Evolutionary conservation across 1,140 invertebrate genomes (phyloP), one percentile per base, ranked within the genome.

Genomic region (Chrysomallon squamiferum): DNA sequence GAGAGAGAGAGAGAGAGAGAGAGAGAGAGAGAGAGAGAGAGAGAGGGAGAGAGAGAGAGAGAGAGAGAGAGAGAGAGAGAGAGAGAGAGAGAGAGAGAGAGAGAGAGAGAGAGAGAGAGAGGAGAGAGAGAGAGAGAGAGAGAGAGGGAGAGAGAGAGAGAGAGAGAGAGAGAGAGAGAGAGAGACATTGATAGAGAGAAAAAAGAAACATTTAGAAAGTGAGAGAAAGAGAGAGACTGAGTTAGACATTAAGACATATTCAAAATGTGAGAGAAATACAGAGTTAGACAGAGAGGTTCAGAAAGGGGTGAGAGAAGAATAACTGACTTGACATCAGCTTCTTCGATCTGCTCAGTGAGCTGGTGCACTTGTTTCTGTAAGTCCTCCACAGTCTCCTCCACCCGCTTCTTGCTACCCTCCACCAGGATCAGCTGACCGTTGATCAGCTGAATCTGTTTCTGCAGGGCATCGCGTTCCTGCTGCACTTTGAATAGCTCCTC

Each of bases 401-500:
- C 56, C 30, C 78, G 65, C 64, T 77, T 77, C 54, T 82, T 80
- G 72, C 77, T 78, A 32, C 77, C 71, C 58, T 82, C 80, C n/a
- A 77, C 68, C 52, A 82, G 63, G 5, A 69, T 57, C 43, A 82
- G 62, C 63, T 80, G 77, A 11, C 78, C 77, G 57, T 77, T 77
- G 5, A 82, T 66, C 2, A 79, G 64, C 3, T 75, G 73, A 7
- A 80, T 75, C 54, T 79, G 73, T 52, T 78, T 79, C 64, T 80
- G 77, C 25, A 80, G 65, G 15, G 72, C 77, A 45, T 77, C 78
- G 29, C 76, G 75, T 59, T 82, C 80, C 58, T 70, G 66, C 33
- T 47, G 47, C 18, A 69, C 30, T 41, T 63, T 64, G 0, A 62
- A 29, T 15, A 77, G 43, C 25, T 70, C 62, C 7, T 69, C 38